phyloP scores from a whole-genome alignment of 2,888 invertebrate genomes.

The Apantesis nais region DNA sequence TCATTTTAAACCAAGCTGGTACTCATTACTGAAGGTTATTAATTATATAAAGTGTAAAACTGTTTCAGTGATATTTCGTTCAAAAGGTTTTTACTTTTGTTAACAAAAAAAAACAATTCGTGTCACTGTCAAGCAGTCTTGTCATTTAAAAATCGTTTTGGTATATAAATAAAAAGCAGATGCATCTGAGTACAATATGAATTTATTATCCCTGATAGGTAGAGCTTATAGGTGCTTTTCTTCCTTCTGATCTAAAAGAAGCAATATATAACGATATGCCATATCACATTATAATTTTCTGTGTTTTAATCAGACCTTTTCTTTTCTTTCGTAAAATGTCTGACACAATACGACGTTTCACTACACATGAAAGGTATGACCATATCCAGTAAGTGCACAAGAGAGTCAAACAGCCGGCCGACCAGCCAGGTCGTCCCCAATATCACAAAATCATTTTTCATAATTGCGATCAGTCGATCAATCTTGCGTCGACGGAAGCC shows the following conservation, averaged over 20 bases:
- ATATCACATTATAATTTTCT: too few species aligned
- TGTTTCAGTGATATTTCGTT: background rate
- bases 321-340: background rate
- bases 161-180: too few species aligned
- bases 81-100: slow-evolving; percentile 2
- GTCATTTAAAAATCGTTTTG: too few species aligned
- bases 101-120: too few species aligned
- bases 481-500: slow-evolving; percentile 79
- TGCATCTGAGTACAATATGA: too few species aligned
- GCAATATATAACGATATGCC: too few species aligned
- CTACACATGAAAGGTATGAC: background rate
- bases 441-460: slow-evolving; percentile 79
- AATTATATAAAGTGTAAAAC: slow-evolving; percentile 2
- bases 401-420: slow-evolving; percentile 21
- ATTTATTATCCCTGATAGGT: too few species aligned
- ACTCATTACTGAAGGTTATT: slow-evolving; percentile 7
- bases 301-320: too few species aligned
- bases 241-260: too few species aligned
- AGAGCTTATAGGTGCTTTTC: too few species aligned
- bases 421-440: slow-evolving; percentile 38
- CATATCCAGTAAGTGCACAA: background rate
- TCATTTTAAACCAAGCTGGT: slow-evolving; percentile 8
- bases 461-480: slow-evolving; percentile 78
- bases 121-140: too few species aligned
- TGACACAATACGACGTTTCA: background rate